Evolutionary conservation across 1,140 invertebrate species (phyloP).

Genomic region (Drosophila insularis): DNA sequence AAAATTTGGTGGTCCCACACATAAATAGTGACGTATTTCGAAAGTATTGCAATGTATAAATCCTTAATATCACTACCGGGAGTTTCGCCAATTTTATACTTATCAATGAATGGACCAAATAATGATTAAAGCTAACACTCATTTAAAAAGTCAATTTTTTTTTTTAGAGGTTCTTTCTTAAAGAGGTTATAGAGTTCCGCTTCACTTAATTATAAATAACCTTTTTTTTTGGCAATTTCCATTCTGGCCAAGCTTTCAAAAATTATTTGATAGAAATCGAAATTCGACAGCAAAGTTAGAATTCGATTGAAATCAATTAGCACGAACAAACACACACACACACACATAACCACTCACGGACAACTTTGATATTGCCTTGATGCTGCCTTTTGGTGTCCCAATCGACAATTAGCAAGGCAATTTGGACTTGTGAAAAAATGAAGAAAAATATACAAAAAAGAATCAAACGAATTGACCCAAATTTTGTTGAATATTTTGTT

Average conservation of each 20-base stretch:
- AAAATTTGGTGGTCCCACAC: too few species aligned
- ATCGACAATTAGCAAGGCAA: slow-evolving; percentile 46
- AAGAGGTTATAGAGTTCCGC: not conserved
- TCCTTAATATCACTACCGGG: too few species aligned
- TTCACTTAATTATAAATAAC: not conserved
- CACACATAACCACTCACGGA: slow-evolving; percentile 1
- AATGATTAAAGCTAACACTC: too few species aligned
- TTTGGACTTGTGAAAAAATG: slow-evolving; percentile 27
- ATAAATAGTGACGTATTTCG: not conserved
- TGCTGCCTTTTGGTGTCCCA: slow-evolving; percentile 22
- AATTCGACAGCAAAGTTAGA: slow-evolving; percentile 50
- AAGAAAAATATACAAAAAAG: not conserved
- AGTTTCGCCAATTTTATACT: too few species aligned
- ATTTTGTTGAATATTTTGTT: slow-evolving; percentile 22
- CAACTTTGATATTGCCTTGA: slow-evolving; percentile 24
- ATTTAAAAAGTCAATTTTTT: not conserved
- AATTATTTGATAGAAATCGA: slow-evolving; percentile 49
- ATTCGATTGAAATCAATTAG: slow-evolving; percentile 63
- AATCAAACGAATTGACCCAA: slow-evolving; percentile 35
- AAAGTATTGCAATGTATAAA: too few species aligned
- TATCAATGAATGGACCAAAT: too few species aligned
- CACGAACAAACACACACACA: slow-evolving; percentile 16
- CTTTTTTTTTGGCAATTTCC: not conserved
- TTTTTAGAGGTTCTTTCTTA: not conserved
- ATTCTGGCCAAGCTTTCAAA: slow-evolving; percentile 13